phyloP scores from a whole-genome alignment of 1,140 invertebrate genomes.

The Hydropsyche tenuis region DNA sequence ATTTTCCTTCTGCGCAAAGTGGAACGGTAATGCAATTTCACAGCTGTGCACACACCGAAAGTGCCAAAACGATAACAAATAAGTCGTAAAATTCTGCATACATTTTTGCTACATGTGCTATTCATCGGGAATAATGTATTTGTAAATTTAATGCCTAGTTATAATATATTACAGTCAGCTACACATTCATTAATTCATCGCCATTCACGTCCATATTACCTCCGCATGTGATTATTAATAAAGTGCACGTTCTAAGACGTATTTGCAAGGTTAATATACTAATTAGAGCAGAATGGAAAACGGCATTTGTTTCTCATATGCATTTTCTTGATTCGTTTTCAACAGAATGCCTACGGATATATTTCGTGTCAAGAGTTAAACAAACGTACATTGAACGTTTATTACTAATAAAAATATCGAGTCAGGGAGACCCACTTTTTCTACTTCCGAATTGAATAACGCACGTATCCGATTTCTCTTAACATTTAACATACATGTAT shows the following conservation, averaged over 20 bases:
- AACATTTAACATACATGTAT: too few relatives aligned
- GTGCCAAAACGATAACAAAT: too few relatives aligned
- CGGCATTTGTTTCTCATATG: too few relatives aligned
- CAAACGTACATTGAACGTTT: background rate
- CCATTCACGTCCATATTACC: conserved; percentile 1
- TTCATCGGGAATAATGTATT: too few relatives aligned
- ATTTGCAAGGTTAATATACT: background rate
- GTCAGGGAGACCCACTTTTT: conserved; percentile 11
- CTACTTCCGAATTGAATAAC: background rate
- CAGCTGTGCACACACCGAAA: too few relatives aligned
- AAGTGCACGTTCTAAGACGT: background rate
- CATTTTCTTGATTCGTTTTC: background rate
- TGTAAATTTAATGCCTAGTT: background rate
- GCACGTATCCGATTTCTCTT: background rate
- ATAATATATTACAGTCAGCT: background rate
- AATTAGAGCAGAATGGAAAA: background rate
- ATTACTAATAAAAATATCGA: background rate
- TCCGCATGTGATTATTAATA: background rate
- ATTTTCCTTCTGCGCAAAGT: too few relatives aligned
- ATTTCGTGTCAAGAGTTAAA: background rate
- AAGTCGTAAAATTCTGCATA: too few relatives aligned
- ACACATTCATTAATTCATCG: conserved; percentile 1
- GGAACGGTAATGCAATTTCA: too few relatives aligned
- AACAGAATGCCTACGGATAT: background rate
- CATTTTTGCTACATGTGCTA: too few relatives aligned